Conservation (phyloP, 1,140 invertebrate genomes). For the Eulimnadia texana region DNA sequence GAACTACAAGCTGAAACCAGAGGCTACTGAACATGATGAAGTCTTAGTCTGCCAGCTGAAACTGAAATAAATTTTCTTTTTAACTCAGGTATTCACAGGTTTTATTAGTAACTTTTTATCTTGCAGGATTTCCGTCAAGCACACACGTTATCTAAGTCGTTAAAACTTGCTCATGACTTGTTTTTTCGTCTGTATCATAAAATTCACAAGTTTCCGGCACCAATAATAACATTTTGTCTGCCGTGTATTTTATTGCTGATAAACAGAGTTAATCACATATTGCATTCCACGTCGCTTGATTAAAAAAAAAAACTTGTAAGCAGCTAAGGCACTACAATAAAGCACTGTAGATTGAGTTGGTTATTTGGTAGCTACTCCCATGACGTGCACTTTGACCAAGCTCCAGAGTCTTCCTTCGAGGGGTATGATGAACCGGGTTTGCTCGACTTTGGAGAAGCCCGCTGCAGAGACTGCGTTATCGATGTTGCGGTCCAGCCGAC, state of each 20-base stretch:
- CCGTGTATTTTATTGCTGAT: background rate
- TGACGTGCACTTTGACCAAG: background rate
- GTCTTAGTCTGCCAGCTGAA: no score
- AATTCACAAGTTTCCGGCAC: no score
- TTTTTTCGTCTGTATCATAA: no score
- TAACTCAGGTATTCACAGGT: no score
- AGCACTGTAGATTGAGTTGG: background rate
- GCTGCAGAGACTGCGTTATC: slow-evolving; percentile 16
- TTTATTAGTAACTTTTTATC: no score
- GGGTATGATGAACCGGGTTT: slow-evolving; percentile 18
- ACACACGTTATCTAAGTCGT: no score
- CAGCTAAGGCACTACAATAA: no score
- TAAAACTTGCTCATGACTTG: no score
- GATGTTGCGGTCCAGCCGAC: slow-evolving; percentile 22
- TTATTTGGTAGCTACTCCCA: slow-evolving; percentile 7
- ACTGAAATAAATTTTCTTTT: no score
- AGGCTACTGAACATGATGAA: no score
- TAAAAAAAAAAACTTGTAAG: background rate
- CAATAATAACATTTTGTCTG: background rate
- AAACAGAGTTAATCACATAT: background rate
- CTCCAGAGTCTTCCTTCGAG: slow-evolving; percentile 1
- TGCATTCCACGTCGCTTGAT: background rate
- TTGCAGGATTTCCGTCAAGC: no score
- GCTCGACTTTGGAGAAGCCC: slow-evolving; percentile 20
- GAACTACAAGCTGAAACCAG: no score